phyloP scores from a whole-genome alignment of 2,797 vertebrate species.

The Champsocephalus gunnari region DNA sequence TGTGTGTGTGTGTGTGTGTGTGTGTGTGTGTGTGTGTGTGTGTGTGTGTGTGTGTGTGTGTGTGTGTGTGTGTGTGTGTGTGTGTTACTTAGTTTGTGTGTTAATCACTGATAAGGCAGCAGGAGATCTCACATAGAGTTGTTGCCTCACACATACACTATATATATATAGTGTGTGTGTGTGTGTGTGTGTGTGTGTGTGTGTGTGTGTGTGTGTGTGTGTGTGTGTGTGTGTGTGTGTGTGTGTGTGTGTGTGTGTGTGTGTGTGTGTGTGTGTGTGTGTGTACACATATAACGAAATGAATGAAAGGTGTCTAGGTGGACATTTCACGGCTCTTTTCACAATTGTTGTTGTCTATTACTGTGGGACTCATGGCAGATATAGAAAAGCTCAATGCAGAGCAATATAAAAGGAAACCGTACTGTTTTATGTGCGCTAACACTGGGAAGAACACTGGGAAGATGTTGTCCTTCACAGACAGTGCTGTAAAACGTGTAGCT shows the following conservation, averaged over 20 bases:
- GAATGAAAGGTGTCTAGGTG: constrained; percentile 17
- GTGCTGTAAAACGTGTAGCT: neutral
- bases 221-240: neutral
- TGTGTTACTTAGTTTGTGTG: no score
- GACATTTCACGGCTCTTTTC: constrained; percentile 17
- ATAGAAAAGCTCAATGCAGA: no score
- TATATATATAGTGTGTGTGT: no score
- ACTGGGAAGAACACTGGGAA: constrained; percentile 1
- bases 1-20: neutral
- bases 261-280: neutral
- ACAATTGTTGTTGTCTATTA: no score
- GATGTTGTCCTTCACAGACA: constrained; percentile 17
- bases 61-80: neutral
- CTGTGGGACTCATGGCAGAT: no score
- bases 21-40: neutral
- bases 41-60: neutral
- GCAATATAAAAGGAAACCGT: no score
- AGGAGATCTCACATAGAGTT: no score
- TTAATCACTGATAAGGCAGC: no score
- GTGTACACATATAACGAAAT: neutral
- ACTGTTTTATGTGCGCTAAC: no score
- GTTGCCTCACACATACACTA: no score
- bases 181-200: no score
- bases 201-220: neutral
- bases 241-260: no score